Evolutionary conservation across 1,140 invertebrate species (phyloP), one percentile per base, ranked within the genome.

Genomic region (Acromyrmex echinatior): DNA sequence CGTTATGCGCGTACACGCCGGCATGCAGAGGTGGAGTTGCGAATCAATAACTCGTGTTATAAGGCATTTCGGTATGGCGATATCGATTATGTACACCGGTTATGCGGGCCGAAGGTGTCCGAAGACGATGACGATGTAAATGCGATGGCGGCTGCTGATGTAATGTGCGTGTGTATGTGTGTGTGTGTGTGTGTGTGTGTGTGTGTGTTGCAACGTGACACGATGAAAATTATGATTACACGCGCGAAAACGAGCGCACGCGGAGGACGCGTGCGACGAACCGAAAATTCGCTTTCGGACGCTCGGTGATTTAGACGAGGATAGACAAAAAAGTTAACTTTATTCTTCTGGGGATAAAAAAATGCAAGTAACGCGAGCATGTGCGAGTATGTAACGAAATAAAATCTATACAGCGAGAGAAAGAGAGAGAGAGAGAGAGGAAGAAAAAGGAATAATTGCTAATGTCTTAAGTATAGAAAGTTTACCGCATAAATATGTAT

Each of bases 41-140:
- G 73, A 86, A 86, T 88, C 82, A 79, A 88, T 86, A 86, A 86
- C 84, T 78, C 65, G 76, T 73, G 74, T 86, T 88, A 79, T 74
- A 86, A 86, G 63, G 68, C 65, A 86, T 86, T 86, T 86, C 31
- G 87, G 76, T 78, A 71, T 79, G 76, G 84, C 65, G 81, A 86
- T 77, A 87, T 86, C 71, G 82, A 87, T 86, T 87, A 84, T 87
- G 70, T 68, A 73, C 65, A 81, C 68, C 66, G 85, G 78, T 86
- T 81, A 81, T 81, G 58, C 85, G 35, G 85, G 45, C 66, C 85
- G 85, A 63, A 81, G 66, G 78, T 81, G 78, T 86, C 77, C 85
- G 85, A 82, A 86, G 85, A 86, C 85, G 85, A 39, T 74, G 80
- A 68, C n/a, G 78, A 51, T 49, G 45, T 51, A 45, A 80, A n/a